phyloP scores from a whole-genome alignment of 2,113 vertebrate species.

The Halcyon senegalensis region DNA sequence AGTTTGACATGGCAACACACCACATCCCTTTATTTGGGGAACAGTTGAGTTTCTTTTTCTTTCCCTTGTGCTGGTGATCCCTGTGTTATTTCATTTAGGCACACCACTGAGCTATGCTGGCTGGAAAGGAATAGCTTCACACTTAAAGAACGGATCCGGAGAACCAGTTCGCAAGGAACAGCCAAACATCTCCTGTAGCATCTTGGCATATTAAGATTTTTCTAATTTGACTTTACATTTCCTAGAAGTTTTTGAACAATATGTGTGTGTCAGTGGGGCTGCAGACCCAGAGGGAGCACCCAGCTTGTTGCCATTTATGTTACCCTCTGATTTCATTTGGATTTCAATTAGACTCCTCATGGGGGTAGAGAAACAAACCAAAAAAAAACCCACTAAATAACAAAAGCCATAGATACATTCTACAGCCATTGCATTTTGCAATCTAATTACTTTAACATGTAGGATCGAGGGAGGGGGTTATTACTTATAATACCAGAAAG shows the following conservation, averaged over 20 bases:
- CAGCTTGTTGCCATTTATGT: slow-evolving; percentile 4
- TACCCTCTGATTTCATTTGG: background rate
- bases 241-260: background rate
- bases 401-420: background rate
- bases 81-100: slow-evolving; percentile 12
- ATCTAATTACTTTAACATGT: slow-evolving; percentile 44
- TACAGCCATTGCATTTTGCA: background rate
- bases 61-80: background rate
- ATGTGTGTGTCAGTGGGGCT: background rate
- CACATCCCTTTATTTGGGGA: background rate
- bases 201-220: background rate
- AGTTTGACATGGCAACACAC: background rate
- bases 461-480: background rate
- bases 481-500: background rate
- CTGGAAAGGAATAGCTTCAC: background rate
- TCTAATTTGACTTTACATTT: background rate
- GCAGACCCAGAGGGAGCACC: background rate
- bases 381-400: background rate
- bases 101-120: background rate
- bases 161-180: background rate
- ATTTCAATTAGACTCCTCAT: background rate
- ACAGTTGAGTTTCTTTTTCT: background rate
- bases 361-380: background rate
- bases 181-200: background rate
- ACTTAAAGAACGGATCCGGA: background rate